phyloP scores from a whole-genome alignment of 2,797 vertebrate species.

The Coracias cyanogaster region DNA sequence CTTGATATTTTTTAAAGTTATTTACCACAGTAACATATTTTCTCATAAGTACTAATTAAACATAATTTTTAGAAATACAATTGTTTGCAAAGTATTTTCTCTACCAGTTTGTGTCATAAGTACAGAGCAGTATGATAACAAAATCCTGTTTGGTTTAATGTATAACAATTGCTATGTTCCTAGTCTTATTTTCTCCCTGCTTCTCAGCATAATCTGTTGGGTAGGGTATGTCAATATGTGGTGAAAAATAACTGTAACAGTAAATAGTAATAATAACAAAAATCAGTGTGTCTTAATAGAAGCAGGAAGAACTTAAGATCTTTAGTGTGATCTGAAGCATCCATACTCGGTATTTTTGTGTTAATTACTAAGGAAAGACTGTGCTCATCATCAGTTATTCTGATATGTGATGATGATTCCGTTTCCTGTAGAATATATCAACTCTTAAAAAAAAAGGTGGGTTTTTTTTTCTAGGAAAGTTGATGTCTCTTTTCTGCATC shows the following conservation, averaged over 20 bases:
- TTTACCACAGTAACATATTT: neutral
- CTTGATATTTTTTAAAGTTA: neutral
- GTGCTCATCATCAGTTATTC: neutral
- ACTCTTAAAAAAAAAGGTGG: neutral
- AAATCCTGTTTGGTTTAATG: neutral
- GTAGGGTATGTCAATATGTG: neutral
- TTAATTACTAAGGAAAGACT: neutral
- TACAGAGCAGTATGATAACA: neutral
- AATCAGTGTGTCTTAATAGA: neutral
- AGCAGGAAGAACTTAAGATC: neutral
- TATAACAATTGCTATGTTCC: neutral
- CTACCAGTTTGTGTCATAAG: neutral
- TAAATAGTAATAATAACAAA: neutral
- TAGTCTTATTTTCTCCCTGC: neutral
- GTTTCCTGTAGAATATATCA: neutral
- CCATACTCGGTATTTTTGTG: neutral
- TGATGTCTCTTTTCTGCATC: neutral
- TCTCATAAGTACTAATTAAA: neutral
- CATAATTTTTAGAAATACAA: neutral
- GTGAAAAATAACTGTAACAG: neutral
- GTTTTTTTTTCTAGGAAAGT: neutral
- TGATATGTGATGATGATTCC: neutral
- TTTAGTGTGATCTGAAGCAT: neutral
- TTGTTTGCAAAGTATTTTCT: neutral
- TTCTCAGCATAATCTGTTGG: neutral